phyloP scores from a whole-genome alignment of 2,888 invertebrate species.

The Yponomeuta evonymella region DNA sequence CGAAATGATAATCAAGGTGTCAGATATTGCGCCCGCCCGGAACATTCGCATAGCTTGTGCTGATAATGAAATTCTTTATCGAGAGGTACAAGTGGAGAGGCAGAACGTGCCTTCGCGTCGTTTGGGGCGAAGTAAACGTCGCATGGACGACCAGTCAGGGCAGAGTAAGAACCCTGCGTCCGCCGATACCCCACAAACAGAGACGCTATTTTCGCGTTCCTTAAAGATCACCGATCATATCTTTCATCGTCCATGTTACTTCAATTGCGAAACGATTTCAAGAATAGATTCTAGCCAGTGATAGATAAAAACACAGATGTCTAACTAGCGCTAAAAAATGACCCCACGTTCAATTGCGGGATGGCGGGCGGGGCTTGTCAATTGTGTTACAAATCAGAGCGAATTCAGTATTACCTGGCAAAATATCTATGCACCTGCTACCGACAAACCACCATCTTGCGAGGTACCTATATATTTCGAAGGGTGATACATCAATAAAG shows the following conservation, averaged over 20 bases:
- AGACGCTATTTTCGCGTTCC: neutral
- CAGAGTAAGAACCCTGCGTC: neutral
- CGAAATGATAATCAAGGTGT: constrained; percentile 2
- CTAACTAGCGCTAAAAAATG: too few species aligned
- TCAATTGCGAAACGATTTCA: constrained; percentile 22
- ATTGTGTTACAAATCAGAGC: too few species aligned
- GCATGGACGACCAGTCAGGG: neutral
- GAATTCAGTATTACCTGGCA: too few species aligned
- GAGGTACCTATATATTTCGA: too few species aligned
- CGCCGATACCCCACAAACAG: neutral
- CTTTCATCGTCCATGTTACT: neutral
- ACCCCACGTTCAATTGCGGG: too few species aligned
- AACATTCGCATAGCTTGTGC: constrained; percentile 43
- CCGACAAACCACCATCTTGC: too few species aligned
- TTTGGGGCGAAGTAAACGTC: constrained; percentile 11
- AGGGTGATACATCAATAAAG: too few species aligned
- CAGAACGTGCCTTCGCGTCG: constrained; percentile 42
- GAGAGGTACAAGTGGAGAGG: constrained; percentile 48
- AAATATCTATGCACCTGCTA: too few species aligned
- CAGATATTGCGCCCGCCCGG: neutral
- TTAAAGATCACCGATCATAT: neutral
- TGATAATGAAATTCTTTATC: constrained; percentile 67
- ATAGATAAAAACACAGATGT: too few species aligned
- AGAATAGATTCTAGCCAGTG: constrained; percentile 21
- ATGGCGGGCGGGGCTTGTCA: too few species aligned